Conservation (phyloP, 2,113 vertebrate species). For the Rhinichthys klamathensis region DNA sequence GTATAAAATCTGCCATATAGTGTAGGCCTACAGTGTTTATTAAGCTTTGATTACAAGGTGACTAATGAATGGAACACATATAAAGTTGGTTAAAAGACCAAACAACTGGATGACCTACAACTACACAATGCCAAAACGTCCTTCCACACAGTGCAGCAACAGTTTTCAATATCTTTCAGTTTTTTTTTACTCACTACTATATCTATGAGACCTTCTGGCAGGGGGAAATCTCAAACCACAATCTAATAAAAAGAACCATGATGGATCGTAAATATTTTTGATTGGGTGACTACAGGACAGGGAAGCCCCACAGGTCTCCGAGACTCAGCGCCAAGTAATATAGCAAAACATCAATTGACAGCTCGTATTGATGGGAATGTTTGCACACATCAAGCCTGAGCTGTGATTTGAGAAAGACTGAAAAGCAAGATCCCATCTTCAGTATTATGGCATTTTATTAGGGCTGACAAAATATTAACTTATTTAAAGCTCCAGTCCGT, state of each 20-base stretch:
- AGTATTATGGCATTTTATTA: neutral
- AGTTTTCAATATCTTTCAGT: conserved; percentile 27
- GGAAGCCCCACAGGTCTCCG: conserved; percentile 26
- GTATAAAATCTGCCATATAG: neutral
- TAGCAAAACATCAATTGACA: conserved; percentile 39
- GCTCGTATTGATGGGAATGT: conserved; percentile 29
- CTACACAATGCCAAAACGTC: neutral
- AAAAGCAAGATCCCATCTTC: conserved; percentile 16
- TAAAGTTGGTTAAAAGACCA: neutral
- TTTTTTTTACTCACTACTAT: conserved; percentile 10
- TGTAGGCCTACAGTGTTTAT: no score
- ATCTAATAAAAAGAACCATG: conserved; percentile 55
- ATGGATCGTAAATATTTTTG: conserved; percentile 56
- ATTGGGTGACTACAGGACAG: conserved; percentile 51
- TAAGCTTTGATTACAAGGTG: neutral
- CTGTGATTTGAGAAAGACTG: neutral
- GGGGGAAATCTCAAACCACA: conserved; percentile 53
- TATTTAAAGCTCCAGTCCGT: no score
- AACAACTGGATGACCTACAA: neutral
- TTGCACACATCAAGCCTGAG: conserved; percentile 43
- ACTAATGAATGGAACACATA: neutral
- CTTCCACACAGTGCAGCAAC: neutral
- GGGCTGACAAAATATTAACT: neutral
- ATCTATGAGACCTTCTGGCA: conserved; percentile 44
- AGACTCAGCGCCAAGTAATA: conserved; percentile 4